These are phyloP conservation scores for Pseudochirops corinnae DNA, from an alignment of 2,797 vertebrate genomes.

Conservation along the genomic window DNA sequence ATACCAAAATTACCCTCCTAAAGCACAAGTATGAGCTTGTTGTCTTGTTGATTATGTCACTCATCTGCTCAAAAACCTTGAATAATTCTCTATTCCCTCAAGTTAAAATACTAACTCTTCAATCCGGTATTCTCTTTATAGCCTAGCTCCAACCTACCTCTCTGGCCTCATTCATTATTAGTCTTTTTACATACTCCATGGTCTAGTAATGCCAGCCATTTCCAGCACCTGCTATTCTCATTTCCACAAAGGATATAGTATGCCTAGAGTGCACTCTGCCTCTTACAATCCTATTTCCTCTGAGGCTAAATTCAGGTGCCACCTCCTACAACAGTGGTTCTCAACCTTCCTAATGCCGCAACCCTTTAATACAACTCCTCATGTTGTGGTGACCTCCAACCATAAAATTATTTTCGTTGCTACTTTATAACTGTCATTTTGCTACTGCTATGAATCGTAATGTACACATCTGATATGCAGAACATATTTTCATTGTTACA, in stretches of 20 bases:
- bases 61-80: background rate
- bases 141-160: background rate
- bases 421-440: too few species aligned
- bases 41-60: background rate
- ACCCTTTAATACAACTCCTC: too few species aligned
- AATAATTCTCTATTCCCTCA: background rate
- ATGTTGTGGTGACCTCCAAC: too few species aligned
- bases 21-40: background rate
- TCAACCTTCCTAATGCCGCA: too few species aligned
- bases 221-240: background rate
- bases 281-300: background rate
- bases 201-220: background rate
- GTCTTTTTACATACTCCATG: background rate
- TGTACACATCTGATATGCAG: too few species aligned
- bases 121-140: background rate
- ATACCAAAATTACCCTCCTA: background rate
- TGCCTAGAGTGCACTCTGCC: background rate
- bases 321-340: too few species aligned
- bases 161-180: background rate
- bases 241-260: background rate
- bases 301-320: too few species aligned
- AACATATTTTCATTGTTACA: too few species aligned
- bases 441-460: too few species aligned
- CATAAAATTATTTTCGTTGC: too few species aligned
- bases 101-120: background rate